A percentile compares a stretch with the other conserved stretches of the same genome.
Evolutionary conservation across 2,113 vertebrate species (phyloP).

Genomic region (Podarcis cretensis): DNA sequence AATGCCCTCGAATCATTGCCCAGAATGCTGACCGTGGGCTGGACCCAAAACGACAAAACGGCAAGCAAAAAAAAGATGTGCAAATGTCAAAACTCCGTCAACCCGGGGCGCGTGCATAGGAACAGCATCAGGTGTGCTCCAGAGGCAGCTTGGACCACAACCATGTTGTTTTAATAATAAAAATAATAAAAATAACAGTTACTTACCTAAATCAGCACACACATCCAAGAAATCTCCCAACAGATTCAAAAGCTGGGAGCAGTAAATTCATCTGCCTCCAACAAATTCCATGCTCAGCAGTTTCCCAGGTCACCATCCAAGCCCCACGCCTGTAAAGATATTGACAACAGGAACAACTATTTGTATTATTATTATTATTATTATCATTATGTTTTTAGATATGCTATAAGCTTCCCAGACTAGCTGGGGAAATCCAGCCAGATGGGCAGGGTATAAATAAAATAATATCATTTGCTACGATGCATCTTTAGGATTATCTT

Average conservation of each 20-base stretch:
- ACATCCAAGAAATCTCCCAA: not conserved
- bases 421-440: too few species aligned
- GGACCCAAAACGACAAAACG: not conserved
- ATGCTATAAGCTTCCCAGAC: too few species aligned
- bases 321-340: not conserved
- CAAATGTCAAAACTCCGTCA: not conserved
- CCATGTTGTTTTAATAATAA: too few species aligned
- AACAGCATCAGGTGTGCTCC: not conserved
- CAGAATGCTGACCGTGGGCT: not conserved
- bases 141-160: too few species aligned
- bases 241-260: not conserved
- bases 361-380: too few species aligned
- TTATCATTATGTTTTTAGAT: too few species aligned
- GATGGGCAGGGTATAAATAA: too few species aligned
- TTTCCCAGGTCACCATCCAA: not conserved
- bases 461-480: too few species aligned
- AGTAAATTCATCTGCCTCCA: constrained; percentile 11
- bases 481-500: not conserved
- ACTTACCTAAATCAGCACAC: constrained; percentile 17
- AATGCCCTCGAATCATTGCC: not conserved
- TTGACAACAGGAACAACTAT: not conserved
- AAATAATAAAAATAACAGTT: not conserved
- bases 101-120: accelerated
- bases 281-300: not conserved
- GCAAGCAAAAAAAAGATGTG: too few species aligned